Base-by-base conservation (phyloP, 2,888 invertebrate species). In the Tortricodes alternella region DNA sequence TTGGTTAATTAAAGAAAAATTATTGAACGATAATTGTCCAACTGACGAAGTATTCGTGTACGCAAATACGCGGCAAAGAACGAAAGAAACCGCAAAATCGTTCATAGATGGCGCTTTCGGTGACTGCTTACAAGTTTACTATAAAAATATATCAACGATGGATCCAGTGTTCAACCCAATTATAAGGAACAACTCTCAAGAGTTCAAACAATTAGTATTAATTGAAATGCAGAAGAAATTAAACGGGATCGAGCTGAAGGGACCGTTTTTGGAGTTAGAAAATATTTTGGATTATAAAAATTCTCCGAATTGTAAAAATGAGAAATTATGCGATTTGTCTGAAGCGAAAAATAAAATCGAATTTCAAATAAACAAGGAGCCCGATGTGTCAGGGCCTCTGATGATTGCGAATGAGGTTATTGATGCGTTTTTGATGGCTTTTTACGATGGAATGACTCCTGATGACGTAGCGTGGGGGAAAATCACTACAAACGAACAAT, bases 361-460 rank as follows among this genome's bases (percentile, higher is more conserved):
- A 2, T 68, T 64, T 13, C 56, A 70, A 61, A 51, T 76, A 11
- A 82, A 77, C 0, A 46, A 68, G 9, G 85, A 85, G 48, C 84
- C 84, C 0, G 64, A 85, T 41, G 29, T 86, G 0, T 52, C 49
- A 1, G 88, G 88, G 0, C 80, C 83, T 0, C 62, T 88, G 3
- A 60, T 35, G 8, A 69, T 80, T 0, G 76, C 73, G 0, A 83
- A 77, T 58, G 52, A 64, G 0, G 63, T 84, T 3, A 71, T 80
- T 0, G 89, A 89, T 62, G 60, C 75, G 0, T 85, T 87, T 57
- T 37, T 87, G 8, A 89, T 89, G 89, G 73, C 78, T 29, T 85
- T 76, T 35, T 89, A 85, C 18, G 82, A 86, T 62, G 86, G 85
- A 0, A 65, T 68, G 49, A 68, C 77, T 0, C 11, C 65, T 3